Evolutionary conservation across 2,797 vertebrate species (phyloP), one percentile per base, ranked within the genome.

Genomic region (Catamblyrhynchus diadema): DNA sequence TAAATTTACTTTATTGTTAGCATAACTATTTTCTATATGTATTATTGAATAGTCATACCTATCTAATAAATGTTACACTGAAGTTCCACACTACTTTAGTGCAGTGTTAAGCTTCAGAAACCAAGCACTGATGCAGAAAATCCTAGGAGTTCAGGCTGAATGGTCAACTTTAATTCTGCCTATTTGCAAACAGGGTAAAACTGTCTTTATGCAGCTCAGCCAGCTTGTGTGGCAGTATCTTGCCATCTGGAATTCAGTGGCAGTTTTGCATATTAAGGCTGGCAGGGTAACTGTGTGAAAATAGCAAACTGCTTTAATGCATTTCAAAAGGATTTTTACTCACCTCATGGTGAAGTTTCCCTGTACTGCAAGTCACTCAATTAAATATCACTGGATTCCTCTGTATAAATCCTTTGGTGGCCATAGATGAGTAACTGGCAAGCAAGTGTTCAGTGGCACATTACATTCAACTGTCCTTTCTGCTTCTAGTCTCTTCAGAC

Each of bases 201-300:
- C 70, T 20, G 61, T 19, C 93, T 86, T 65, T 64, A 73, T 77
- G 86, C 69, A 70, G 88, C 86, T 84, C 53, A 95, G 87, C 39
- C 91, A 95, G 87, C 87, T 80, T 92, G 83, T 57, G 75, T 20
- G 6, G 81, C 32, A 51, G 8, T 75, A 93, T 93, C 91, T 90
- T 91, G 91, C 90, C 93, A 92, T 95, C 94, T 95, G 93, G 94
- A 94, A 94, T 88, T 94, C 91, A 88, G 79, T 19, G 86, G 86
- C 86, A 92, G 84, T 77, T 96, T 94, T 95, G 81, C 94, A 92
- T 97, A 95, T 95, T 90, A 94, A 95, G 94, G 82, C 65, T 94
- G 88, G 92, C 86, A 96, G 82, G 39, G 77, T 92, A 90, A 95
- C 85, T 62, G 84, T 88, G 91, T 86, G 88, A 97, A 96, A 95